phyloP scores from a whole-genome alignment of 2,888 invertebrate genomes.

The Lissocephala sabroskyi region DNA sequence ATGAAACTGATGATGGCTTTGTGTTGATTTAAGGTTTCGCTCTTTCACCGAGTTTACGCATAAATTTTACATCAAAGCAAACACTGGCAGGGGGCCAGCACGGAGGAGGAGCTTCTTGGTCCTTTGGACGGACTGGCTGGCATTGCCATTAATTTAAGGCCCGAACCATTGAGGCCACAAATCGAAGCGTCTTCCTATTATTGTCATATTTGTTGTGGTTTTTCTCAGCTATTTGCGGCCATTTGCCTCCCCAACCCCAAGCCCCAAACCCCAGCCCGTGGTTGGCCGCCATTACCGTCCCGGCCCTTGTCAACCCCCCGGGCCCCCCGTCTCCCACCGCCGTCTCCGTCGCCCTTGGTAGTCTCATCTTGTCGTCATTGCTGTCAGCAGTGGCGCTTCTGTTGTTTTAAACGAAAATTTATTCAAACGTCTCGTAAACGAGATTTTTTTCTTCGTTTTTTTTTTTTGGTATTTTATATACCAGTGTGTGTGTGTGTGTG shows the following conservation, averaged over 20 bases:
- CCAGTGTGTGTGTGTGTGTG: too few species aligned
- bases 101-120: constrained; percentile 1
- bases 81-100: background rate
- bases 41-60: constrained; percentile 9
- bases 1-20: constrained; percentile 12
- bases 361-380: background rate
- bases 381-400: background rate
- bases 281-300: background rate
- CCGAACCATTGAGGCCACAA: background rate
- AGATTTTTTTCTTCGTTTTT: background rate
- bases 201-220: constrained; percentile 5
- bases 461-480: background rate
- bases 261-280: too few species aligned
- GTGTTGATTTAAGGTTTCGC: constrained; percentile 20
- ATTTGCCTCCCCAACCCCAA: background rate
- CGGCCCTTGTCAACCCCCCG: background rate
- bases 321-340: background rate
- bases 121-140: background rate
- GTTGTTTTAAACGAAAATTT: constrained; percentile 12
- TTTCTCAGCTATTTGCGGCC: background rate
- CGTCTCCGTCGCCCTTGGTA: too few species aligned
- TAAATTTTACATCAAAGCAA: constrained; percentile 22
- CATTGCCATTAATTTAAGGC: constrained; percentile 4
- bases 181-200: background rate
- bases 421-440: constrained; percentile 11